Evolutionary conservation across 2,888 invertebrate genomes (phyloP).

Genomic region (Cremastobaeus sp.): DNA sequence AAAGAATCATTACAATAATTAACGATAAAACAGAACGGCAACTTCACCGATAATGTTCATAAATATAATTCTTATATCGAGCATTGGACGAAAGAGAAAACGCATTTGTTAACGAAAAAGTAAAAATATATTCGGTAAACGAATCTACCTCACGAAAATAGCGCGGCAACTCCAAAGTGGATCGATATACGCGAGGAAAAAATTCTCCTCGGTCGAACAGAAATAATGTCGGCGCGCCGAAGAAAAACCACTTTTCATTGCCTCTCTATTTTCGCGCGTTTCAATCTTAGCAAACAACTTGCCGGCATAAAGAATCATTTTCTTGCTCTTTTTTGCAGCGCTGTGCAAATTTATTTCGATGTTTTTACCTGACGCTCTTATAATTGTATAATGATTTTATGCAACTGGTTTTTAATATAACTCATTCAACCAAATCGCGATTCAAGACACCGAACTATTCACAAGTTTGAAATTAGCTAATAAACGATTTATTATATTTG

Average conservation of each 20-base stretch:
- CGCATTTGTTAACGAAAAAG: slow-evolving; percentile 27
- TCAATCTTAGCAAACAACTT: slow-evolving; percentile 30
- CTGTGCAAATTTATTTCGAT: slow-evolving; percentile 15
- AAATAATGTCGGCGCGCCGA: slow-evolving; percentile 39
- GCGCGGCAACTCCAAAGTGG: slow-evolving; percentile 58
- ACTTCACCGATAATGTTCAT: slow-evolving; percentile 19
- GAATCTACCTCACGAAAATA: slow-evolving; percentile 61
- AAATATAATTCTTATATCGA: slow-evolving; percentile 24
- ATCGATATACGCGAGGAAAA: slow-evolving; percentile 53
- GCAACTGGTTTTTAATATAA: no score
- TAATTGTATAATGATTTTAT: not conserved
- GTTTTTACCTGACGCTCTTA: slow-evolving; percentile 6
- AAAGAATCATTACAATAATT: slow-evolving; percentile 38
- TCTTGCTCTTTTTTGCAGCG: slow-evolving; percentile 5
- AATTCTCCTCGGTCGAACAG: slow-evolving; percentile 41
- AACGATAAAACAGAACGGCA: slow-evolving; percentile 9
- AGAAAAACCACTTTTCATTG: slow-evolving; percentile 45
- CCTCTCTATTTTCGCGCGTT: slow-evolving; percentile 37
- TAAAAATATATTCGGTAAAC: slow-evolving; percentile 58
- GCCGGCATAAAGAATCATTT: slow-evolving; percentile 35
- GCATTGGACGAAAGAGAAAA: not conserved
- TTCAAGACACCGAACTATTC: no score
- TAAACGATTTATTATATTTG: no score
- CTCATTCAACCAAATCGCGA: no score
- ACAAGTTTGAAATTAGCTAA: no score